Conservation (phyloP, 2,888 invertebrate species). For the Dicranocentrus wangi region DNA sequence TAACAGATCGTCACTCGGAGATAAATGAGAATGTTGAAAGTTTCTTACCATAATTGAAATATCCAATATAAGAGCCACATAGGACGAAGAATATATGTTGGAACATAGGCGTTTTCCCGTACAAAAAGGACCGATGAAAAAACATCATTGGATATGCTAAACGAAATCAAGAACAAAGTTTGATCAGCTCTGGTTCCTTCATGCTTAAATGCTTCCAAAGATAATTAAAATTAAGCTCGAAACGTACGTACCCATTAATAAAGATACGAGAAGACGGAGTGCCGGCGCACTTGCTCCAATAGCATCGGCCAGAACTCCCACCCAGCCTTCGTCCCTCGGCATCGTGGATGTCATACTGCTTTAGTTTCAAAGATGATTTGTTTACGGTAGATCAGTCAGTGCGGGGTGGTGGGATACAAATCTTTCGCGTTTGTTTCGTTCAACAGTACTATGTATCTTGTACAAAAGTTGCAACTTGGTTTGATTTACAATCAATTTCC, state of each 20-base stretch:
- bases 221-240: background rate
- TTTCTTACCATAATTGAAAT: constrained; percentile 87
- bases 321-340: constrained; percentile 60
- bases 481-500: background rate
- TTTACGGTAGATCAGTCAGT: background rate
- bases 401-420: background rate
- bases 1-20: too few species aligned
- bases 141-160: constrained; percentile 84
- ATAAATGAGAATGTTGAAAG: too few species aligned
- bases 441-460: background rate
- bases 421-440: background rate
- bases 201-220: background rate
- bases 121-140: constrained; percentile 79
- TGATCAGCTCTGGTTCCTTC: background rate
- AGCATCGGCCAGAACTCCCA: constrained; percentile 75
- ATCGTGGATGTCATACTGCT: too few species aligned
- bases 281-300: constrained; percentile 81
- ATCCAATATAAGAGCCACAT: constrained; percentile 84
- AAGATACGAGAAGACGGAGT: constrained; percentile 80
- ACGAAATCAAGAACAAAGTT: constrained; percentile 13
- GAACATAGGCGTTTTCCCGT: constrained; percentile 77
- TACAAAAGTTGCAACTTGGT: background rate
- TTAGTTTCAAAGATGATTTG: too few species aligned
- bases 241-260: constrained; percentile 80
- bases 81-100: constrained; percentile 85